Percentiles rank a stretch among this genome's conserved stretches.
These are phyloP conservation scores for Todus mexicanus DNA, from an alignment of 2,797 vertebrate genomes.

Conservation along the genomic window DNA sequence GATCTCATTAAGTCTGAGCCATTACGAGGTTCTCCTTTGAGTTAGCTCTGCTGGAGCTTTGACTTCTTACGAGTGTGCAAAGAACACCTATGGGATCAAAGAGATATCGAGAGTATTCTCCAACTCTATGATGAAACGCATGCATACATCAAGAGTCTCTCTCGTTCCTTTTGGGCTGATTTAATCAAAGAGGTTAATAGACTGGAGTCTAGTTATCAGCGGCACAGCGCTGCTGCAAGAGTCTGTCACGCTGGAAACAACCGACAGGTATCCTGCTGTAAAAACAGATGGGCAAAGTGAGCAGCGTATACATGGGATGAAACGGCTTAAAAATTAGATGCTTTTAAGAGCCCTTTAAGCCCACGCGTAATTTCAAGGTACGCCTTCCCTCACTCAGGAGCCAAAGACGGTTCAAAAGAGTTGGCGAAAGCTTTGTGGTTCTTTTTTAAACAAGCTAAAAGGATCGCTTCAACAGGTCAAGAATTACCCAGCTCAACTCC, in stretches of 20 bases:
- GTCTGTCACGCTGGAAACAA: background rate
- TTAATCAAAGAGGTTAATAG: background rate
- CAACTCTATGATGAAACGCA: background rate
- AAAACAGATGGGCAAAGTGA: background rate
- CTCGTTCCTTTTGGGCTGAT: background rate
- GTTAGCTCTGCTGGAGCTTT: background rate
- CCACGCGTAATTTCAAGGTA: background rate
- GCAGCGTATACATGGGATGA: background rate
- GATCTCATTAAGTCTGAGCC: background rate
- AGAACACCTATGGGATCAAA: constrained; percentile 2
- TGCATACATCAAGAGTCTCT: background rate
- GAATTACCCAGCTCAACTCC: background rate
- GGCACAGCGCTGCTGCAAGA: background rate
- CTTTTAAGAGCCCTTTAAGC: background rate
- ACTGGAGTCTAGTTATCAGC: background rate
- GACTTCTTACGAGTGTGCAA: background rate
- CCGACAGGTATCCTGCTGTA: background rate
- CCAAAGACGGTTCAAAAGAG: background rate
- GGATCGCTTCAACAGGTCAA: background rate
- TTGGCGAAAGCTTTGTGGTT: background rate
- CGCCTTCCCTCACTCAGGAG: background rate
- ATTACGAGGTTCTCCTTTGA: background rate
- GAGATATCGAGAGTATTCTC: background rate
- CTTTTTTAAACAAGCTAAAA: background rate
- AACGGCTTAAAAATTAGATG: background rate